Base-by-base conservation (phyloP, 2,113 vertebrate genomes). In the Scatophagus argus region DNA sequence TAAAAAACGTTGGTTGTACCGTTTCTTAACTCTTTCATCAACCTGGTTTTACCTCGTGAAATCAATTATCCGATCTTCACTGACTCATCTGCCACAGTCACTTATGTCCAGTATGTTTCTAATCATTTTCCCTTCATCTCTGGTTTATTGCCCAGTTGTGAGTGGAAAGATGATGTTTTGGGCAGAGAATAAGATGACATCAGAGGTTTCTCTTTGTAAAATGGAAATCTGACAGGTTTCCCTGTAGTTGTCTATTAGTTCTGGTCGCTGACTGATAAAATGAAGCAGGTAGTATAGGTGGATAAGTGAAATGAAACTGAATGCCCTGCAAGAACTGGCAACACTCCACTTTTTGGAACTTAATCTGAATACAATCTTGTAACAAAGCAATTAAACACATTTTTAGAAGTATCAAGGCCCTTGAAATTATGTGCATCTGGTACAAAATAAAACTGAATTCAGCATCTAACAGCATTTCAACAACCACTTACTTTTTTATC, bases 171-270 rank as follows among this genome's bases (percentile, higher is more conserved):
- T 73, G 56, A 38, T 49, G 54, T 32, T 67, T 56, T 68, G 31
- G 29, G 29, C 27, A 73, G 13, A 47, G 39, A 32, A 16, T 27
- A 43, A 54, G 5, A 67, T 85, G 69, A 80, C 75, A 70, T 82
- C 75, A 77, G 52, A 70, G 71, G 34, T 79, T 79, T 76, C 66
- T 6, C 54, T 66, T 62, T 59, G 25, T 71, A 27, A 60, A 77
- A 65, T 61, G 11, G 32, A 79, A 63, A 60, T 32, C 19, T 64
- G 63, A 80, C 38, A 32, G 27, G n/a, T 70, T 21, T 23, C 23
- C 66, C 32, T 17, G 31, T 19, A 43, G 52, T 51, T 46, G 41
- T 36, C 36, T 60, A 41, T 72, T 31, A 62, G 4, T 38, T 56
- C 36, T 51, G 25, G 46, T 74, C n/a, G n/a, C n/a, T n/a, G 46